Evolutionary conservation across 2,797 vertebrate species (phyloP).

Genomic region (Thamnophis elegans): DNA sequence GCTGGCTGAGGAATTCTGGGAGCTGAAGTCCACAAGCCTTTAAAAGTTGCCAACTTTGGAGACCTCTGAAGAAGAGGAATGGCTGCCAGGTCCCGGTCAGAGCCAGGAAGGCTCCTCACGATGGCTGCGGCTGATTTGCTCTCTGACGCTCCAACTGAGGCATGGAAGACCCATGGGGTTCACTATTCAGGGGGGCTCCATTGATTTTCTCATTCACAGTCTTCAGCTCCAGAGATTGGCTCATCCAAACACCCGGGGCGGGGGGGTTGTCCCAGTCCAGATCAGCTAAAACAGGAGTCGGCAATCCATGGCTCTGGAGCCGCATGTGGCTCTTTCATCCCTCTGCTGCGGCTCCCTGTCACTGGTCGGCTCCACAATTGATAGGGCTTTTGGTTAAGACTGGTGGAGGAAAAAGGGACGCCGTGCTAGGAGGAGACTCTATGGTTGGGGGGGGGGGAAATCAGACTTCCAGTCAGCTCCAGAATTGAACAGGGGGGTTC

Average conservation of each 20-base stretch:
- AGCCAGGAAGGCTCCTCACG: neutral
- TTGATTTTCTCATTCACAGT: neutral
- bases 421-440: too few species aligned
- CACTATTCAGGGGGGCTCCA: neutral
- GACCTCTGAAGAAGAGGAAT: neutral
- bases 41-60: neutral
- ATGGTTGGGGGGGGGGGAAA: too few species aligned
- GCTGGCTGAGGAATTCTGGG: neutral
- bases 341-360: too few species aligned
- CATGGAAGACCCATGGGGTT: neutral
- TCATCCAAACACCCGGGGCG: too few species aligned
- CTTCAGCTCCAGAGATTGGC: neutral
- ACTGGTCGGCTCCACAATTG: too few species aligned
- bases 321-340: too few species aligned
- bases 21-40: neutral
- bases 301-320: too few species aligned
- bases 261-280: too few species aligned
- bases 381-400: too few species aligned
- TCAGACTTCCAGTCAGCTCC: too few species aligned
- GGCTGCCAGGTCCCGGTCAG: neutral
- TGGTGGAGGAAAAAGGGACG: too few species aligned
- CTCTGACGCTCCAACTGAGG: neutral
- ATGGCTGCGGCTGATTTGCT: neutral
- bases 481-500: too few species aligned
- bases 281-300: neutral